A percentile compares a stretch with the other conserved stretches of the same genome.
These are phyloP conservation scores for Hydrochoerus hydrochaeris DNA, from an alignment of 2,113 vertebrate genomes.

Conservation along the genomic window DNA sequence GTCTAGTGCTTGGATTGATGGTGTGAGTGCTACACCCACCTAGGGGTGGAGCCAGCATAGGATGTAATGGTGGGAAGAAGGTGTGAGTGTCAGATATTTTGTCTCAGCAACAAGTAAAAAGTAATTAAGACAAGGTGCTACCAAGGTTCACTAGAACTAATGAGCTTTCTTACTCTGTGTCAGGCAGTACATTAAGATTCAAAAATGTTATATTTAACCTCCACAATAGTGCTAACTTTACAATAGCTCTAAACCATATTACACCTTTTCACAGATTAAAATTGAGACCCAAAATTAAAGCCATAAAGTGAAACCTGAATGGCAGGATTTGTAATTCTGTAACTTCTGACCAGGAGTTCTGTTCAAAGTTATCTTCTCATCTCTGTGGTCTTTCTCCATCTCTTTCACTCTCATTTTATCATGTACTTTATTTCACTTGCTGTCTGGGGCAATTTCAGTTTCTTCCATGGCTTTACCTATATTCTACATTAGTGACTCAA, in stretches of 20 bases:
- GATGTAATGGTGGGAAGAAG: no score
- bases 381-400: background rate
- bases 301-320: background rate
- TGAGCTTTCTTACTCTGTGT: background rate
- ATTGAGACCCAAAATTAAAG: slow-evolving; percentile 21
- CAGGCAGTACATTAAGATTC: background rate
- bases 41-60: no score
- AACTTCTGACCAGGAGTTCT: background rate
- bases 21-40: no score
- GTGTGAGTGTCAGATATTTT: no score
- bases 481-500: background rate
- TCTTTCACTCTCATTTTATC: background rate
- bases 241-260: background rate
- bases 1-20: no score
- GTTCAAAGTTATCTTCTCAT: background rate
- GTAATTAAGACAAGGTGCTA: background rate
- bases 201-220: background rate
- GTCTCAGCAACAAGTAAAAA: no score
- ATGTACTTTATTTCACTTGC: background rate
- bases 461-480: background rate
- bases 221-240: background rate
- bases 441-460: background rate
- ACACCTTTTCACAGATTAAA: slow-evolving; percentile 15
- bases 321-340: background rate
- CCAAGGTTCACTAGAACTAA: background rate